These are phyloP conservation scores for Galeopterus variegatus DNA, from an alignment of 2,113 vertebrate genomes.

Conservation along the genomic window DNA sequence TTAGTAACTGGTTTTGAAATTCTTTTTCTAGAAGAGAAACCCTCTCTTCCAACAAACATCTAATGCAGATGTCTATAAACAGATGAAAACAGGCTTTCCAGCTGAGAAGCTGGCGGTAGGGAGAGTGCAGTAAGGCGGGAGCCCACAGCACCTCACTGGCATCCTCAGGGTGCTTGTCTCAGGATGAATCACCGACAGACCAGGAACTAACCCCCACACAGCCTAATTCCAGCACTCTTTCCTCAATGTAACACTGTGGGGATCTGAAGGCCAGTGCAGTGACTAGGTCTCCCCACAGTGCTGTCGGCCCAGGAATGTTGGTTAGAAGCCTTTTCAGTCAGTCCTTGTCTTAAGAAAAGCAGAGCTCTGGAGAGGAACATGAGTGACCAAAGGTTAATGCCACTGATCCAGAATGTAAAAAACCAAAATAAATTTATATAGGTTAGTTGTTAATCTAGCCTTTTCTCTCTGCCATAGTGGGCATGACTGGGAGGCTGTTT, in stretches of 20 bases:
- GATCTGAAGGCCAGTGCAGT: neutral
- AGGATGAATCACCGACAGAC: fast-evolving
- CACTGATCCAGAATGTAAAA: neutral
- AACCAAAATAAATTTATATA: neutral
- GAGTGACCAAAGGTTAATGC: neutral
- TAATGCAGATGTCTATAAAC: neutral
- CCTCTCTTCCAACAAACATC: neutral
- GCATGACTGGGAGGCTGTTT: neutral
- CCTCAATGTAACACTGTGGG: too few relatives aligned
- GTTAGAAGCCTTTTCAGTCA: neutral
- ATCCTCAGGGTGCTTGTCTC: neutral
- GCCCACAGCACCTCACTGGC: neutral
- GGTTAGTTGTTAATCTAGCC: neutral
- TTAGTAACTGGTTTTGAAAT: neutral
- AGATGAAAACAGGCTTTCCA: neutral
- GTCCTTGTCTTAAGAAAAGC: neutral
- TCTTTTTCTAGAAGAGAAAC: neutral
- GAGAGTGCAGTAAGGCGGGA: neutral
- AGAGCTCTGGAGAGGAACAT: neutral
- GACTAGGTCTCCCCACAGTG: neutral
- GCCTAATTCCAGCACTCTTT: neutral
- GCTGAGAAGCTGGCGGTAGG: neutral
- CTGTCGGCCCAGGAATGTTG: neutral
- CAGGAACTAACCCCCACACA: neutral
- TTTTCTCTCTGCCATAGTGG: neutral